Conservation (phyloP, 1,140 invertebrate species). For the Ylistrum balloti region DNA sequence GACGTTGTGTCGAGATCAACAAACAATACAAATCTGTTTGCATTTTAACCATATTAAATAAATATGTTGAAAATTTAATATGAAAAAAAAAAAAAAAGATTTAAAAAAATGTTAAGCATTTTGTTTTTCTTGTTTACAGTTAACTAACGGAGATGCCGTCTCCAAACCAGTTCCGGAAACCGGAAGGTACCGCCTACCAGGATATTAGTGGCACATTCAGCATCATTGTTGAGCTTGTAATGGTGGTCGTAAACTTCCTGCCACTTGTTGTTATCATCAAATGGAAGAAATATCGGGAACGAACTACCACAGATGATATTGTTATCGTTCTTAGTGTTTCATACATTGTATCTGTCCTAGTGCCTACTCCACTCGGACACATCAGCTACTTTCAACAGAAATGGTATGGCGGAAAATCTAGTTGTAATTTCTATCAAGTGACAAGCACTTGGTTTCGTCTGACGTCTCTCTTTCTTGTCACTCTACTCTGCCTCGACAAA, state of each 20-base stretch:
- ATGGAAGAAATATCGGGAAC: conserved; percentile 62
- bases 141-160: not conserved
- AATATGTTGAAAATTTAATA: too few relatives aligned
- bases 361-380: conserved; percentile 68
- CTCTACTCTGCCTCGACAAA: conserved; percentile 65
- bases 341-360: conserved; percentile 67
- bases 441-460: conserved; percentile 65
- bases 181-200: conserved; percentile 35
- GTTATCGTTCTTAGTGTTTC: conserved; percentile 67
- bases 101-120: too few relatives aligned
- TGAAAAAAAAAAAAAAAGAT: too few relatives aligned
- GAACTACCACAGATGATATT: conserved; percentile 65
- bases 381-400: conserved; percentile 65
- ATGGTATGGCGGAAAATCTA: conserved; percentile 66
- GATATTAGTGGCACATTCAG: conserved; percentile 63
- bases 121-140: not conserved
- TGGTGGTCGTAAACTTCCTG: conserved; percentile 64
- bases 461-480: conserved; percentile 58
- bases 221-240: conserved; percentile 64
- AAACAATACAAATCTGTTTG: too few relatives aligned
- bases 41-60: too few relatives aligned
- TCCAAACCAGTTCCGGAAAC: conserved; percentile 6
- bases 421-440: conserved; percentile 69
- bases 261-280: conserved; percentile 61
- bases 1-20: too few relatives aligned